A percentile compares a stretch with the other conserved stretches of the same genome.
Conservation (phyloP, 92 coral and sea anemone genomes). For the Epizoanthus rinbou region DNA sequence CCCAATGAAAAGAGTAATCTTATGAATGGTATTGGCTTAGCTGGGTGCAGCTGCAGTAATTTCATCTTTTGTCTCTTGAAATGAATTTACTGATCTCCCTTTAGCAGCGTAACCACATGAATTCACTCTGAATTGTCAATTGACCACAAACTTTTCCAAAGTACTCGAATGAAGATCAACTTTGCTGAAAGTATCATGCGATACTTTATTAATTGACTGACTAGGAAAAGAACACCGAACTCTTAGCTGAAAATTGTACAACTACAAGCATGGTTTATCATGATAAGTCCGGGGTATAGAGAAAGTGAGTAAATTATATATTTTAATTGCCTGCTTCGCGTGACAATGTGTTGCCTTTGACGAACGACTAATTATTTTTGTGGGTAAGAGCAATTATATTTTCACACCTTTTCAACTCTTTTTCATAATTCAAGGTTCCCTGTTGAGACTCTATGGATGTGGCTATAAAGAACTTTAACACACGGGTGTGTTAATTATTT, state of each 20-base stretch:
- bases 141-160: slow-evolving; percentile 13
- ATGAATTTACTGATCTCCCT: neutral
- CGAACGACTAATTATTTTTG: neutral
- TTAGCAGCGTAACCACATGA: slow-evolving; percentile 12
- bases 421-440: neutral
- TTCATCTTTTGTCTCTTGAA: neutral
- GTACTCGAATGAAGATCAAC: neutral
- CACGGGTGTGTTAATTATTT: neutral
- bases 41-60: slow-evolving; percentile 25
- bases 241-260: too few species aligned
- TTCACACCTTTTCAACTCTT: slow-evolving; percentile 22
- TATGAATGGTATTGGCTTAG: neutral
- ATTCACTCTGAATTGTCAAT: too few species aligned
- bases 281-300: neutral
- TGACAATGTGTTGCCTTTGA: slow-evolving; percentile 24
- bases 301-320: neutral
- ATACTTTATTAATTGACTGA: neutral
- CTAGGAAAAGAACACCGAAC: neutral
- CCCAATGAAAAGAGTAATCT: neutral
- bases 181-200: slow-evolving; percentile 8
- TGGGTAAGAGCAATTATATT: neutral
- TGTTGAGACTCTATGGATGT: slow-evolving; percentile 6
- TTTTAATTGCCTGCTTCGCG: slow-evolving; percentile 1
- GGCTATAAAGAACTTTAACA: neutral
- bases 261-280: neutral